phyloP scores from a whole-genome alignment of 2,888 invertebrate species.

The Matsumyia berberina region DNA sequence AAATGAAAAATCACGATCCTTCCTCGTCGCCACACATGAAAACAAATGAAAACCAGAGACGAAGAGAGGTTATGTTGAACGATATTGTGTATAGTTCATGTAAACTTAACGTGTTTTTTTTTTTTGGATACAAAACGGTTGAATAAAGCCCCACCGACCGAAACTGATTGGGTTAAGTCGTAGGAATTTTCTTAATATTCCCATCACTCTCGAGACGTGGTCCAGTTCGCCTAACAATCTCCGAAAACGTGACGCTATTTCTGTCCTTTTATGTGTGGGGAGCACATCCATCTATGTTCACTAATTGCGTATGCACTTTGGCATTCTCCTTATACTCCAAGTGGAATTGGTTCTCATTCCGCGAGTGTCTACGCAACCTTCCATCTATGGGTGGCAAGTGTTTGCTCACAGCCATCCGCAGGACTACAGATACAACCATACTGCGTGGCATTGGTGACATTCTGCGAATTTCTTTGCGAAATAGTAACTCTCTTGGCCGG shows the following conservation, averaged over 20 bases:
- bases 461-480: constrained; percentile 50
- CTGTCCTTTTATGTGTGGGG: not conserved
- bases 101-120: constrained; percentile 38
- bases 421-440: constrained; percentile 53
- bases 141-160: too few relatives aligned
- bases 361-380: constrained; percentile 29
- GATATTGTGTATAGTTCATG: constrained; percentile 46
- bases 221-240: constrained; percentile 15
- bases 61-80: constrained; percentile 18
- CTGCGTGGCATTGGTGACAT: constrained; percentile 66
- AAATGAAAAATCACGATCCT: constrained; percentile 66
- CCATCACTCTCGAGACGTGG: not conserved
- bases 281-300: constrained; percentile 15
- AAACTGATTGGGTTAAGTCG: too few relatives aligned
- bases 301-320: constrained; percentile 56
- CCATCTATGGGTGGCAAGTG: constrained; percentile 64
- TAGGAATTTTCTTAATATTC: too few relatives aligned
- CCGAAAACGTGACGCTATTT: not conserved
- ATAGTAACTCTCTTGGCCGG: constrained; percentile 13
- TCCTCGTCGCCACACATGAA: constrained; percentile 11
- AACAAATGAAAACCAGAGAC: not conserved
- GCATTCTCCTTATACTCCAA: constrained; percentile 24
- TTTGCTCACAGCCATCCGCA: constrained; percentile 52
- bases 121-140: not conserved
- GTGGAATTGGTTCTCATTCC: constrained; percentile 58